Evolutionary conservation across 2,113 vertebrate species (phyloP), one percentile per base, ranked within the genome.

Genomic region (Fregetta grallaria): DNA sequence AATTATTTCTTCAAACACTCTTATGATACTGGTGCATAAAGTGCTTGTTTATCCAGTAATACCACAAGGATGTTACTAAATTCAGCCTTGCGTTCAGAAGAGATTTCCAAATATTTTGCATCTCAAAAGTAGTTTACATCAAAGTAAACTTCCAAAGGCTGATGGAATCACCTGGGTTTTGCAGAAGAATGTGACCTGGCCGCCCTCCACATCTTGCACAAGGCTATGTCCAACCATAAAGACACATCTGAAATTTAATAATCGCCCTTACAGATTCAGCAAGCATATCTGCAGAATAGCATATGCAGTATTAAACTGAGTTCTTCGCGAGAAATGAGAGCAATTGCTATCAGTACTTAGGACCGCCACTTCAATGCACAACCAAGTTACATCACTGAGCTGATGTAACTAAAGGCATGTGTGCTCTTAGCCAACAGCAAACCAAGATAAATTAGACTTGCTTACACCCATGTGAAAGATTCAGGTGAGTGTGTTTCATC

Each of bases 21-120:
- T 63, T 26, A 68, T 25, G 66, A 56, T 78, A 90, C 34, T 56
- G 62, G 74, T 49, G 66, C 71, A 68, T 45, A 49, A 93, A 94
- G 74, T 11, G 29, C 71, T 71, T 94, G 88, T 94, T 96, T 88
- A 88, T 82, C 92, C 90, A 94, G 82, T 58, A 97, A 88, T 30
- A 25, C 85, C 82, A 82, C 58, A 76, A 66, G 53, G 88, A 66
- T 88, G 59, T 84, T 66, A 62, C 86, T 95, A 92, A 94, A 95
- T 92, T 81, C 82, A 94, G 68, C 53, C 42, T 83, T 14, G 62
- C 1, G 1, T 86, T 92, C 45, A 42, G 85, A 94, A 83, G 42
- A 92, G 27, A 58, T 85, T 82, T 94, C 91, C 63, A 95, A 94
- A 92, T 94, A 86, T 86, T 97, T 95, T 92, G 67, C 88, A 73